Evolutionary conservation across 2,888 invertebrate genomes (phyloP).

Genomic region (Himalopsyche kuldschensis): DNA sequence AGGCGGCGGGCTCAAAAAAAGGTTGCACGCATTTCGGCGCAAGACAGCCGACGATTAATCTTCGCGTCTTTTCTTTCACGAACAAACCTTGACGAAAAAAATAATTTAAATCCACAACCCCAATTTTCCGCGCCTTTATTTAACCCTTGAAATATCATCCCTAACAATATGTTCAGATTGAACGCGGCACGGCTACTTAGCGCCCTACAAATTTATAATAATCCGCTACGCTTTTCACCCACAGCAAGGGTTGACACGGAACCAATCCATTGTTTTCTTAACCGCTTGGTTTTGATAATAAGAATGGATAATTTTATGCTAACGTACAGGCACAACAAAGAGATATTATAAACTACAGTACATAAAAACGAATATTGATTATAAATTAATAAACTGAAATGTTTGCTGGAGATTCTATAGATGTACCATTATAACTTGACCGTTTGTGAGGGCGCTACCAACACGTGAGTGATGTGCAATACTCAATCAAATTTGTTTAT

Average conservation of each 20-base stretch:
- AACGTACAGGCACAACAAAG: no score
- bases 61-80: neutral
- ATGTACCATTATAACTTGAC: no score
- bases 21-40: neutral
- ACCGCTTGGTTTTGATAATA: neutral
- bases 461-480: no score
- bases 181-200: neutral
- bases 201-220: conserved; percentile 17
- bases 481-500: no score
- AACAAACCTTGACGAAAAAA: neutral
- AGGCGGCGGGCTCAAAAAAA: neutral
- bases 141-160: neutral
- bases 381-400: no score
- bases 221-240: conserved; percentile 25
- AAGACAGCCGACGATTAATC: neutral
- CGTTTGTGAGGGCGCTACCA: no score
- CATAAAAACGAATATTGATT: no score
- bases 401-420: no score
- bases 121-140: neutral
- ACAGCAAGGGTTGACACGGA: conserved; percentile 24
- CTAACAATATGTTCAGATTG: neutral
- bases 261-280: conserved; percentile 7
- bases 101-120: neutral
- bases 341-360: no score
- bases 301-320: no score